phyloP scores from a whole-genome alignment of 2,797 vertebrate genomes.

The Peromyscus nudipes region DNA sequence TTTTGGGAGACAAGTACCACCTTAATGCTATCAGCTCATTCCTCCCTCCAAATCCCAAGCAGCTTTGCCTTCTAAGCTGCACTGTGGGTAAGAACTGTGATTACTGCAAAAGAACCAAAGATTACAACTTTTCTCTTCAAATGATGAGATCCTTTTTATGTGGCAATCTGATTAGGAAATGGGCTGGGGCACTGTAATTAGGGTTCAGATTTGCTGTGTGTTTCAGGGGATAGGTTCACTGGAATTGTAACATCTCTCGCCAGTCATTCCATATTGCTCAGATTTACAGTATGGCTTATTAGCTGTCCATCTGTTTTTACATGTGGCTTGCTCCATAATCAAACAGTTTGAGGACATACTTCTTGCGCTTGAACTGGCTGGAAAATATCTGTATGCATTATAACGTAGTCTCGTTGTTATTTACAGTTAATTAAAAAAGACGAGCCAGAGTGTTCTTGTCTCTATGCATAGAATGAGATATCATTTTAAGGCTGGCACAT shows the following conservation, averaged over 20 bases:
- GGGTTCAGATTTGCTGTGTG: conserved; percentile 68
- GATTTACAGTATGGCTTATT: conserved; percentile 71
- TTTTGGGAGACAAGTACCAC: background rate
- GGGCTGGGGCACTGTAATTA: conserved; percentile 57
- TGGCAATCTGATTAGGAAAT: conserved; percentile 66
- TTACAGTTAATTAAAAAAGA: conserved; percentile 83
- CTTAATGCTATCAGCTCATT: background rate
- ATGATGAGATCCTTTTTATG: conserved; percentile 66
- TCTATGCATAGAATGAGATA: conserved; percentile 77
- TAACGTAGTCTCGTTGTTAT: conserved; percentile 57
- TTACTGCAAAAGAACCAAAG: conserved; percentile 8
- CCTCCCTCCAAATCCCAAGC: background rate
- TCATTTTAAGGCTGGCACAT: conserved; percentile 81
- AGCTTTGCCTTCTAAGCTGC: background rate
- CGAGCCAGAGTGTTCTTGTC: conserved; percentile 56
- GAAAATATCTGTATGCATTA: conserved; percentile 62
- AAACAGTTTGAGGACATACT: conserved; percentile 71
- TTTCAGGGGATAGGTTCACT: conserved; percentile 68
- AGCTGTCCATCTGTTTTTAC: conserved; percentile 77
- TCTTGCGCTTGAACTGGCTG: conserved; percentile 59
- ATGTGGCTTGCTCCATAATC: conserved; percentile 62
- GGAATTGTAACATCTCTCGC: conserved; percentile 58
- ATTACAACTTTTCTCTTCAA: conserved; percentile 62
- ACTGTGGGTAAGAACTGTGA: conserved; percentile 29
- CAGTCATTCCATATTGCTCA: conserved; percentile 48